Percentiles rank a stretch among this genome's conserved stretches.
phyloP scores from a whole-genome alignment of 1,140 invertebrate species.

The Helicoverpa armigera region DNA sequence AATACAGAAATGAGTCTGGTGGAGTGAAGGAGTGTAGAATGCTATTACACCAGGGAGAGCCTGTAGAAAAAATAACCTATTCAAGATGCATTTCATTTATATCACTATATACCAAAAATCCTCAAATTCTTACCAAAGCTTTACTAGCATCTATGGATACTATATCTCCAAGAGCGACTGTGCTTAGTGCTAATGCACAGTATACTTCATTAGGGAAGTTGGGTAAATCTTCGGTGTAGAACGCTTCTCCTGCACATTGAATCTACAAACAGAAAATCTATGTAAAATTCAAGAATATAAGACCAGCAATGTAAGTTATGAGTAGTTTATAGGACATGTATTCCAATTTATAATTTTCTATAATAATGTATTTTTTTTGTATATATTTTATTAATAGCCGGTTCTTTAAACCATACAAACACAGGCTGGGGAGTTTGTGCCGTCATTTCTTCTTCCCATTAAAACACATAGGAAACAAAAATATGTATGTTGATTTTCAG shows the following conservation, averaged over 20 bases:
- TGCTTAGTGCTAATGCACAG: constrained; percentile 88
- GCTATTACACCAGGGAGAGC: constrained; percentile 89
- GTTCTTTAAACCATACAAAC: no score
- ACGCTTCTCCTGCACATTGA: constrained; percentile 88
- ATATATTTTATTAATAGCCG: no score
- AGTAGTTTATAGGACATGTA: no score
- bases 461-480: no score
- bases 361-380: no score
- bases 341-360: no score
- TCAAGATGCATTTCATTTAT: background rate
- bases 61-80: constrained; percentile 61
- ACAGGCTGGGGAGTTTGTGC: no score
- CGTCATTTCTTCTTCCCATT: no score
- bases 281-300: no score
- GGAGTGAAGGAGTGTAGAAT: constrained; percentile 88
- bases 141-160: constrained; percentile 87
- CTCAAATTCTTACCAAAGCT: constrained; percentile 84
- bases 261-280: constrained; percentile 62
- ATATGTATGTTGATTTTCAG: no score
- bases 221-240: constrained; percentile 89
- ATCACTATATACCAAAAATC: background rate
- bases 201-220: constrained; percentile 87
- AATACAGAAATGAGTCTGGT: constrained; percentile 52
- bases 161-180: constrained; percentile 85
- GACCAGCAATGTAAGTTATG: no score